Evolutionary conservation across 1,140 invertebrate species (phyloP).

Genomic region (Tachypleus tridentatus): DNA sequence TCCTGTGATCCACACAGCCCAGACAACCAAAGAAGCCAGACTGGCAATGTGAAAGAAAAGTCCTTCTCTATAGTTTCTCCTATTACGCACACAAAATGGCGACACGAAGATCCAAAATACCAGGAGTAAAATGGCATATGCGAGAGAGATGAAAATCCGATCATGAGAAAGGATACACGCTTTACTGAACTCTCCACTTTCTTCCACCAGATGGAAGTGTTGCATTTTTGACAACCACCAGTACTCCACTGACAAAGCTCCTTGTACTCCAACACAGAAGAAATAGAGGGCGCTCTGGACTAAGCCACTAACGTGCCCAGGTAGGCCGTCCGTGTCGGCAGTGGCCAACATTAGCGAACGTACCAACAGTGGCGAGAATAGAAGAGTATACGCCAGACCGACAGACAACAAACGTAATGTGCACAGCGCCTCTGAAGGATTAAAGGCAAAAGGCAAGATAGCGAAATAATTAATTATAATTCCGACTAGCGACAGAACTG

Average conservation of each 20-base stretch:
- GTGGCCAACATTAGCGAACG: conserved; percentile 44
- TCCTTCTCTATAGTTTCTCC: conserved; percentile 47
- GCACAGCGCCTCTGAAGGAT: conserved; percentile 34
- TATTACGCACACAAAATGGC: conserved; percentile 40
- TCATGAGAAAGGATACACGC: conserved; percentile 25
- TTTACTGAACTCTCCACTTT: too few species aligned
- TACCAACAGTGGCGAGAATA: conserved; percentile 44
- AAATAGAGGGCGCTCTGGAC: conserved; percentile 41
- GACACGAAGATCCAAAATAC: conserved; percentile 38
- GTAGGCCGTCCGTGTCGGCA: conserved; percentile 42
- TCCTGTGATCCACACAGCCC: conserved; percentile 42
- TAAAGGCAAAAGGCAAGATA: conserved; percentile 42
- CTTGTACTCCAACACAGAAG: conserved; percentile 43
- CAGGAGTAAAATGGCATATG: conserved; percentile 45
- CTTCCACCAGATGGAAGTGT: not conserved
- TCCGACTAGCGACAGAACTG: conserved; percentile 38
- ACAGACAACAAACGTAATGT: conserved; percentile 40
- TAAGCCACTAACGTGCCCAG: conserved; percentile 48
- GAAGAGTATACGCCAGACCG: conserved; percentile 39
- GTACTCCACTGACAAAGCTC: conserved; percentile 30
- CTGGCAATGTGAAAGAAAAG: conserved; percentile 42
- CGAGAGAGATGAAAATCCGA: conserved; percentile 30
- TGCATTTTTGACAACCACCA: conserved; percentile 5
- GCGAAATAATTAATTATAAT: conserved; percentile 39
- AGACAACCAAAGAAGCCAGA: conserved; percentile 36